Percentiles rank a stretch among this genome's conserved stretches.
These are phyloP conservation scores for Meriones unguiculatus DNA, from an alignment of 2,113 vertebrate genomes.

Conservation along the genomic window DNA sequence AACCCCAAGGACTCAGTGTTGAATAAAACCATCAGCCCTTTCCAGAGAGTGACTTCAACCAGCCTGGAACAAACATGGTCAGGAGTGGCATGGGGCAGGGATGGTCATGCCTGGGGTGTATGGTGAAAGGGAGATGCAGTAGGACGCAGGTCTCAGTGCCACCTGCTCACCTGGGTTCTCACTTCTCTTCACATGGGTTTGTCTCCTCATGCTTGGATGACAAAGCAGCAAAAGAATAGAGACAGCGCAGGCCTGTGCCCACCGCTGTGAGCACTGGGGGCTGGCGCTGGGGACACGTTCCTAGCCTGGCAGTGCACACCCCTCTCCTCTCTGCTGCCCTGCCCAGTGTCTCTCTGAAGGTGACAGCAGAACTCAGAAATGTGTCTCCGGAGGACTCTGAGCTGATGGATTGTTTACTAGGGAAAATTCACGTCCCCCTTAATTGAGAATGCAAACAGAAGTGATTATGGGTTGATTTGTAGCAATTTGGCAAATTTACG, in stretches of 20 bases:
- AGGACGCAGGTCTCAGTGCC: rapidly evolving
- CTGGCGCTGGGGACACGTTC: not conserved
- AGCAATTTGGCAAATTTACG: constrained; percentile 71
- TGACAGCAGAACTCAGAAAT: not conserved
- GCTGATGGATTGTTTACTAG: constrained; percentile 42
- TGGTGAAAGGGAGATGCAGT: rapidly evolving
- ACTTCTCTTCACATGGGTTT: rapidly evolving
- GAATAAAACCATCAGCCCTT: too few relatives aligned
- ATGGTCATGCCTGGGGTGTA: rapidly evolving
- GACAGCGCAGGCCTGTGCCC: rapidly evolving
- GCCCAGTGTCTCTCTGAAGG: not conserved
- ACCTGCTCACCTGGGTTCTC: rapidly evolving
- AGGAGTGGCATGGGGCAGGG: not conserved
- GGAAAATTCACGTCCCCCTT: constrained; percentile 60
- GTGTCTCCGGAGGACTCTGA: constrained; percentile 5
- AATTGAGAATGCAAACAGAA: constrained; percentile 72
- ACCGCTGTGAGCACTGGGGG: rapidly evolving
- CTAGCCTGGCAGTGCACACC: rapidly evolving
- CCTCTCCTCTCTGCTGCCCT: rapidly evolving
- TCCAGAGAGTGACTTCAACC: rapidly evolving
- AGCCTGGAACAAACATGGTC: rapidly evolving
- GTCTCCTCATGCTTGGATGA: not conserved
- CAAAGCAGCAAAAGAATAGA: too few relatives aligned
- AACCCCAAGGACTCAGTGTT: rapidly evolving
- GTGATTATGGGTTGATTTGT: constrained; percentile 74